Conservation (phyloP, 2,113 vertebrate species). For the Octodon degus region DNA sequence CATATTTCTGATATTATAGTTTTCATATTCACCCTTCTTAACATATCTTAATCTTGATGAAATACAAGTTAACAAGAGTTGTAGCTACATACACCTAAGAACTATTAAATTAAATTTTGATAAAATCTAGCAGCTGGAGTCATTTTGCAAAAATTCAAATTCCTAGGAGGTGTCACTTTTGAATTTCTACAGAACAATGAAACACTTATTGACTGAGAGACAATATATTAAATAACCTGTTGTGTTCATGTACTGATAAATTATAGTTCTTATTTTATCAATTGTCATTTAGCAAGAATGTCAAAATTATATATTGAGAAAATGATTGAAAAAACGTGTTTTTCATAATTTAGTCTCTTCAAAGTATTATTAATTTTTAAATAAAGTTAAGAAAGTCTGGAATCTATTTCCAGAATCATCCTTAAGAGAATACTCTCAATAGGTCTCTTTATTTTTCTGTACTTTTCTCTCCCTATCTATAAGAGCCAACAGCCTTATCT, state of each 20-base stretch:
- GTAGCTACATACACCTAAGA: not conserved
- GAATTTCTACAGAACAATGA: not conserved
- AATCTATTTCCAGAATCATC: not conserved
- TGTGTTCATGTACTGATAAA: not conserved
- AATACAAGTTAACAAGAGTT: not conserved
- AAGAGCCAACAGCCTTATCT: not conserved
- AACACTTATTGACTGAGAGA: not conserved
- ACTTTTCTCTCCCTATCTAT: not conserved
- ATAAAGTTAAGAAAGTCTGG: not conserved
- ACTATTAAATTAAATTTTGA: not conserved
- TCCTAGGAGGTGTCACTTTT: not conserved
- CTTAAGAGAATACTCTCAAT: not conserved
- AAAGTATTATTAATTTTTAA: not conserved
- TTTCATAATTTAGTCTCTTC: not conserved
- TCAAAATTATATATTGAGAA: conserved; percentile 1
- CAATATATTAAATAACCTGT: not conserved
- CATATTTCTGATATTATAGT: not conserved
- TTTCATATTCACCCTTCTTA: not conserved
- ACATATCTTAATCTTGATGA: not conserved
- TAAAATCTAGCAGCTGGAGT: conserved; percentile 8
- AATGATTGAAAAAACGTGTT: not conserved
- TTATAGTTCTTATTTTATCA: not conserved
- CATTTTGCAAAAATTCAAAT: conserved; percentile 21
- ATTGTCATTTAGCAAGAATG: not conserved
- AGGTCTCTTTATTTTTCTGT: not conserved